Base-by-base conservation (phyloP, 2,797 vertebrate genomes). In the Paramormyrops hopkinsi region DNA sequence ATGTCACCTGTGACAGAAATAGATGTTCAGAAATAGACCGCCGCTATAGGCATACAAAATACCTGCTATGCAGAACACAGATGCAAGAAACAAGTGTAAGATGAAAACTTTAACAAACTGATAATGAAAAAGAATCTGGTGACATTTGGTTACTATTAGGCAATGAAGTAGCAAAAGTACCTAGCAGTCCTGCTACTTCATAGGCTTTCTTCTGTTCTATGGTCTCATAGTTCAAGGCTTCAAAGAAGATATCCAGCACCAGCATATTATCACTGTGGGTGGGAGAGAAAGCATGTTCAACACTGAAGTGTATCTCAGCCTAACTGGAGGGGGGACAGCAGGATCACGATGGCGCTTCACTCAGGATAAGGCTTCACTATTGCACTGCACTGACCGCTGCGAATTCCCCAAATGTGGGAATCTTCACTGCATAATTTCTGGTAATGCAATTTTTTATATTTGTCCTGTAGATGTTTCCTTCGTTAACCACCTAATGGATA, bases 161-260 rank as follows among this genome's bases (percentile, higher is more conserved):
- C 3, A 84, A 29, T 50, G n/a, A 50, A 9, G 8, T 51, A 14
- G 3, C n/a, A 51, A 29, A 88, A 88, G 95, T 95, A 99, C 99
- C 99, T 93, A 99, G 94, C 93, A 99, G 95, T 89, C 99, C 98
- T 0, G 98, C 98, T 92, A 99, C 98, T 95, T 99, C 98, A 19
- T 99, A 99, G 0, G 98, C 99, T 93, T 98, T 99, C 95, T 98
- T 99, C 96, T 99, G 99, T 93, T 99, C 98, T 6, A 99, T 99
- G 0, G 97, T 99, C 94, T 99, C 99, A 3, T 99, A 99, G 95
- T 99, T 99, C 88, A 99, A 96, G 56, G 98, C 98, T 93, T 99
- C 98, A 62, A 99, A 99, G 94, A 99, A 99, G 93, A 99, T 98
- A 90, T 99, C 98, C 91, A 99, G 95, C 89, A 99, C 98, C 94